Conservation (phyloP, 2,113 vertebrate species). For the Speoplatyrhinus poulsoni region DNA sequence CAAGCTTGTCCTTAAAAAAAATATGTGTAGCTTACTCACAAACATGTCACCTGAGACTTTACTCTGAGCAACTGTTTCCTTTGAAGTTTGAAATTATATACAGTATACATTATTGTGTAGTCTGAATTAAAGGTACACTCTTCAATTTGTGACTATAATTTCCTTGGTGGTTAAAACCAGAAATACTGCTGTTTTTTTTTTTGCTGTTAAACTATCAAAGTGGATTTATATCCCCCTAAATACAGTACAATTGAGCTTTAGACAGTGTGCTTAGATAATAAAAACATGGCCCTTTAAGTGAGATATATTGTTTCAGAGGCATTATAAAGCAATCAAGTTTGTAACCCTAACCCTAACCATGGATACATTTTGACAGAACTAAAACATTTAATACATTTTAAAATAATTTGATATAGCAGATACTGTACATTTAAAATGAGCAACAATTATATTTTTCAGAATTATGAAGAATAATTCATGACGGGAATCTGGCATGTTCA, state of each 20-base stretch:
- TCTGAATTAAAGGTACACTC: too few relatives aligned
- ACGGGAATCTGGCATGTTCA: conserved; percentile 8
- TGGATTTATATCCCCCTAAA: too few relatives aligned
- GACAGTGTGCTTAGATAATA: too few relatives aligned
- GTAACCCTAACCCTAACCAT: too few relatives aligned
- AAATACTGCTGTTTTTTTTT: too few relatives aligned
- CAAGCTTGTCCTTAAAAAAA: not conserved
- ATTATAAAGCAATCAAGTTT: too few relatives aligned
- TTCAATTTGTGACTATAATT: too few relatives aligned
- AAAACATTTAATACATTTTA: not conserved
- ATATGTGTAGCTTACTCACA: conserved; percentile 4
- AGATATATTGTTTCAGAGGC: too few relatives aligned
- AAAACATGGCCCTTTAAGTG: too few relatives aligned
- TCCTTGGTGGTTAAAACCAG: too few relatives aligned
- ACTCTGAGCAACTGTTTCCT: not conserved
- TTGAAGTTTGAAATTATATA: conserved; percentile 1
- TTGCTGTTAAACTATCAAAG: too few relatives aligned
- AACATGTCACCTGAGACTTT: not conserved
- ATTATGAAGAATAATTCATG: conserved; percentile 6
- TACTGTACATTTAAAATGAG: not conserved
- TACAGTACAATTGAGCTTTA: too few relatives aligned
- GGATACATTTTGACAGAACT: not conserved
- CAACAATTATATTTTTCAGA: not conserved
- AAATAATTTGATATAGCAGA: not conserved
- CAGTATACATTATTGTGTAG: not conserved